These are phyloP conservation scores for Heterochromis multidens DNA, from an alignment of 2,113 vertebrate genomes.

Conservation along the genomic window DNA sequence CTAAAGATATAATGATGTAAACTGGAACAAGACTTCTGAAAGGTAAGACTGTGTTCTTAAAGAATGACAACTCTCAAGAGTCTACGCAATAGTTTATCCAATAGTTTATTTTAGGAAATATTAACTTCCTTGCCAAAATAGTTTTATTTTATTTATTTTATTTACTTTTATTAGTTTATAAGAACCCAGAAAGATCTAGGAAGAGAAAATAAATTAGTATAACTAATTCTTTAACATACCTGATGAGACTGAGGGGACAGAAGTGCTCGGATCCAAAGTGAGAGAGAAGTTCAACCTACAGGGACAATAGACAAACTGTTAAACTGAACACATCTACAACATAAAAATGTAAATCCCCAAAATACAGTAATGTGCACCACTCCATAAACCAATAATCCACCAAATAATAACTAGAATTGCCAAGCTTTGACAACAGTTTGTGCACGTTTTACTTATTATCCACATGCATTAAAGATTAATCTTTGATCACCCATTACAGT, in stretches of 20 bases:
- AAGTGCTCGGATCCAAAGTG: slow-evolving; percentile 99
- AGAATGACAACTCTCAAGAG: too few species aligned
- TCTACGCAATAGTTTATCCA: too few species aligned
- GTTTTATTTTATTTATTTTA: neutral
- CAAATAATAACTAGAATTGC: neutral
- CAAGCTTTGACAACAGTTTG: neutral
- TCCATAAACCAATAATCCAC: slow-evolving; percentile 2
- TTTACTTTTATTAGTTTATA: neutral
- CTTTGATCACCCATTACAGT: slow-evolving; percentile 44
- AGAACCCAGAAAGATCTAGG: neutral
- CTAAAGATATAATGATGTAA: neutral
- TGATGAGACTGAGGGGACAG: slow-evolving; percentile 97
- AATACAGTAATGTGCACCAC: neutral
- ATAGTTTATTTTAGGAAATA: neutral
- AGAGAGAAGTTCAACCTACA: slow-evolving; percentile 93
- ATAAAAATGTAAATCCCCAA: neutral
- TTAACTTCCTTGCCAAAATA: neutral
- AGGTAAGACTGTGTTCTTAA: neutral
- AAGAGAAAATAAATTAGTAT: neutral
- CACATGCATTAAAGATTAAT: slow-evolving; percentile 74
- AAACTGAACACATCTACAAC: neutral
- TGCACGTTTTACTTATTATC: slow-evolving; percentile 7
- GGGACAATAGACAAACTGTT: slow-evolving; percentile 4
- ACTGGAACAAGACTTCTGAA: neutral
- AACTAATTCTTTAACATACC: slow-evolving; percentile 70